Base-by-base conservation (phyloP, 2,797 vertebrate species). In the Argyrosomus regius region DNA sequence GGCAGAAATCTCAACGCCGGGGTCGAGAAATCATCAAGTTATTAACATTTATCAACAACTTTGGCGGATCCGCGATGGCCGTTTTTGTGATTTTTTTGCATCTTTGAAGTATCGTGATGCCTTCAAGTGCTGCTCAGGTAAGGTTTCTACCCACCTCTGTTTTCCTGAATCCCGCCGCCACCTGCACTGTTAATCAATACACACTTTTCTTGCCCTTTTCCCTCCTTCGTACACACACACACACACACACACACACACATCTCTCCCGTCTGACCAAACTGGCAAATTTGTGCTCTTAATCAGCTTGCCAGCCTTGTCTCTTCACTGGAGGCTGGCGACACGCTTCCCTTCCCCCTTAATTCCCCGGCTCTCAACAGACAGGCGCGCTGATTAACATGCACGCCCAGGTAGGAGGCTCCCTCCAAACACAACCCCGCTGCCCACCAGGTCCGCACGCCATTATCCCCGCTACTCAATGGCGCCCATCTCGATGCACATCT, bases 361-460 rank as follows among this genome's bases (percentile, higher is more conserved):
- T 92, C 92, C 81, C 86, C 64, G 10, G 81, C 89, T 88, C 89
- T 91, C 88, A 35, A 53, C 89, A 91, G 90, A 90, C 88, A 88
- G 91, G 71, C 83, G 20, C 60, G 13, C 92, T 94, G 87, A 93
- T 94, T 94, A 94, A 93, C 92, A 94, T 93, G 92, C 91, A 92
- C 84, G 86, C 90, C 91, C 91, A 94, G 92, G 93, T 93, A 92
- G 85, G 82, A 85, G 35, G 84, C 90, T 85, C 87, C 88, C 85
- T 89, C 88, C 87, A 86, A 39, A 89, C 87, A 91, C 89, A 85
- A 82, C 82, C 87, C 84, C 76, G 41, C 89, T 87, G 84, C 85
- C 86, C 88, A 89, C 85, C 88, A 81, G 88, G 90, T 85, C 86
- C 84, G 59, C 89, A 86, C 92, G 75, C 86, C 87, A 89, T 93